Conservation (phyloP, 2,888 invertebrate genomes). For the Rhimphoctona megacephalus region DNA sequence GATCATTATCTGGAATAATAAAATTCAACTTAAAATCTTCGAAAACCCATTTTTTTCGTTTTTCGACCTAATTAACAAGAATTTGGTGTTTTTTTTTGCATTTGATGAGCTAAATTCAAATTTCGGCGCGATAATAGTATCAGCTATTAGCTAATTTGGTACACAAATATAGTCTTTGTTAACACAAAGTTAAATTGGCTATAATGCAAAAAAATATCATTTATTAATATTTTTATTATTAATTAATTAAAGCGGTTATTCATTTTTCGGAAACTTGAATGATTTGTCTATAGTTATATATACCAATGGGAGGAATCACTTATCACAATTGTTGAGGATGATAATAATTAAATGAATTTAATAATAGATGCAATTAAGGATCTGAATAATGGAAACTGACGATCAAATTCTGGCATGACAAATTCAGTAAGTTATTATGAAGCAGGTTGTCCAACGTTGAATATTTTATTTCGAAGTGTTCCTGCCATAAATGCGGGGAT, state of each 20-base stretch:
- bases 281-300: neutral
- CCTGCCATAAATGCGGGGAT: neutral
- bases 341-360: neutral
- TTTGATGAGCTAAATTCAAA: neutral
- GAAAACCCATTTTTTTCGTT: conserved; percentile 3
- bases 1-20: conserved; percentile 64
- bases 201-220: no score
- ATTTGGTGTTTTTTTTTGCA: neutral
- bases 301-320: neutral
- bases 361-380: neutral
- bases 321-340: neutral
- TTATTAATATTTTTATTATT: neutral
- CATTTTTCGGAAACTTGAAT: neutral
- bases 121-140: neutral
- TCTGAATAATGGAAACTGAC: neutral
- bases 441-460: neutral
- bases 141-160: neutral
- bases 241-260: neutral
- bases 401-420: neutral
- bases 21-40: neutral
- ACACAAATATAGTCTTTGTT: no score
- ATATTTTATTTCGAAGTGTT: neutral
- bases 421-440: neutral
- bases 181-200: no score
- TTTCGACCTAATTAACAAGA: neutral